A percentile compares a stretch with the other conserved stretches of the same genome.
Evolutionary conservation across 2,797 vertebrate species (phyloP).

Genomic region (Acanthiza pusilla): DNA sequence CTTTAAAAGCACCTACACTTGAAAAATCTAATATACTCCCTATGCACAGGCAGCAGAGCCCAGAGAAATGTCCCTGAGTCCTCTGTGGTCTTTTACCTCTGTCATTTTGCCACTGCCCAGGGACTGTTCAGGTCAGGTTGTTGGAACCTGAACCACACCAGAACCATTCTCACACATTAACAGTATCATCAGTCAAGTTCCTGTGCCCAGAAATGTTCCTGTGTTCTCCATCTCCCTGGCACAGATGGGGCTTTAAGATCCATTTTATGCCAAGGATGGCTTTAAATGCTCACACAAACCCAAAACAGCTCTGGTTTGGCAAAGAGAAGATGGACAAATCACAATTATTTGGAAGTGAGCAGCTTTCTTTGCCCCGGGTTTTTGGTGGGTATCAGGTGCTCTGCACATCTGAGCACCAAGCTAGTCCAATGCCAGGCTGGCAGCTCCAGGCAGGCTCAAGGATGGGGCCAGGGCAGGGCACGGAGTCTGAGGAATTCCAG

Average conservation of each 20-base stretch:
- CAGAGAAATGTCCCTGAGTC: neutral
- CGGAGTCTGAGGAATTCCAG: neutral
- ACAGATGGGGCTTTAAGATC: neutral
- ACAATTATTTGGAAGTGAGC: neutral
- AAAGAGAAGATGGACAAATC: neutral
- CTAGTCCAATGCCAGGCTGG: neutral
- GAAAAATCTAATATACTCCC: neutral
- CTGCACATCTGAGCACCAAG: neutral
- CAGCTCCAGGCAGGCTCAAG: neutral
- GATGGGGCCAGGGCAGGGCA: too few relatives aligned
- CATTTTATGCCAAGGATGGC: fast-evolving
- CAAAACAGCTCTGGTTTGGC: neutral
- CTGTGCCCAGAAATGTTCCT: neutral
- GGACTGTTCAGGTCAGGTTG: neutral
- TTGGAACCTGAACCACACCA: neutral
- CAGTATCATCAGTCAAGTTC: neutral
- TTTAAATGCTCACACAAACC: neutral
- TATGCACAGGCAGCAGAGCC: neutral
- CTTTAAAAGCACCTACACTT: neutral
- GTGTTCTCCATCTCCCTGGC: neutral
- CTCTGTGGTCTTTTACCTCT: neutral
- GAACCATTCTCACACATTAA: neutral
- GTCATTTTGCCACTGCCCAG: neutral
- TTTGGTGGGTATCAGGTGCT: neutral
- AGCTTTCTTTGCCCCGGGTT: neutral